A percentile compares a stretch with the other conserved stretches of the same genome.
These are phyloP conservation scores for Telmatherina bonti DNA, from an alignment of 2,797 vertebrate species.

Conservation along the genomic window DNA sequence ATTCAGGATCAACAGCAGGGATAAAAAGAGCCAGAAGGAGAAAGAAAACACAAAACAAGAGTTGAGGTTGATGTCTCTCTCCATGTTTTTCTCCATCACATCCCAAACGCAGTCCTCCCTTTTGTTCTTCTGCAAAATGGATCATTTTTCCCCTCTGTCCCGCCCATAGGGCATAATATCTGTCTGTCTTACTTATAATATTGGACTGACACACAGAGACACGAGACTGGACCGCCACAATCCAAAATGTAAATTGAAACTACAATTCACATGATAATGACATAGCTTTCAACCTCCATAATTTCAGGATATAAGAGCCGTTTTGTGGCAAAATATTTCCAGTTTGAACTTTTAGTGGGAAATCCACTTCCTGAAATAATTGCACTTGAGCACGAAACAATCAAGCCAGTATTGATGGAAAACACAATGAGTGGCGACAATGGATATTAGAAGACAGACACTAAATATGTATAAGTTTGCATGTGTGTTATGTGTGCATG, in stretches of 20 bases:
- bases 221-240: not conserved
- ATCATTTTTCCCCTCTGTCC: not conserved
- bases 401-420: conserved; percentile 4
- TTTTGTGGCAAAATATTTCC: conserved; percentile 47
- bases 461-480: not conserved
- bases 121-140: not conserved
- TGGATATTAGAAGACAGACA: not conserved
- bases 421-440: not conserved
- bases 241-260: conserved; percentile 57
- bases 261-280: conserved; percentile 52
- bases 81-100: not conserved
- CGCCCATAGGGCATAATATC: conserved; percentile 1
- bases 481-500: conserved; percentile 5
- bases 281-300: conserved; percentile 42
- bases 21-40: not conserved
- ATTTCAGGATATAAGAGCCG: conserved; percentile 19
- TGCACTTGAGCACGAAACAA: conserved; percentile 26
- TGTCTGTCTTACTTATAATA: not conserved
- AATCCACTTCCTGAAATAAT: conserved; percentile 54
- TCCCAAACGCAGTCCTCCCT: not conserved
- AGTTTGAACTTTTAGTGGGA: conserved; percentile 42
- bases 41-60: conserved; percentile 2
- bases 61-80: not conserved
- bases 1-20: conserved; percentile 29
- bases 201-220: not conserved